Conservation (phyloP, 1,140 invertebrate genomes). For the Aphidius gifuensis region DNA sequence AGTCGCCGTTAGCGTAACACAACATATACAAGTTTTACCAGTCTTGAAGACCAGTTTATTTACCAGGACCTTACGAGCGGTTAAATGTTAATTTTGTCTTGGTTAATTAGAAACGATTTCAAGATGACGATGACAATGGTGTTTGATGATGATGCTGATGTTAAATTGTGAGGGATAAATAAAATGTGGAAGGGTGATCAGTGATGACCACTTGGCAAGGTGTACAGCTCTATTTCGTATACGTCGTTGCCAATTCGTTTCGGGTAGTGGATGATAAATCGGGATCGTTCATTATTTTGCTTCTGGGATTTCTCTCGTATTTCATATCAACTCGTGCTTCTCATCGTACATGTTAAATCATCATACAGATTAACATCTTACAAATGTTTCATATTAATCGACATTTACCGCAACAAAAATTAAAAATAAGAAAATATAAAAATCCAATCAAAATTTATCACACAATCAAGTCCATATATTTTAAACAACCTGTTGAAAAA, state of each 20-base stretch:
- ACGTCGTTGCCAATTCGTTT: constrained; percentile 31
- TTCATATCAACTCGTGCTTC: constrained; percentile 9
- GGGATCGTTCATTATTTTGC: constrained; percentile 31
- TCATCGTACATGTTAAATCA: constrained; percentile 8
- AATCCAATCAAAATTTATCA: too few relatives aligned
- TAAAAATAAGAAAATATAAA: too few relatives aligned
- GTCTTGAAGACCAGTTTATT: constrained; percentile 5
- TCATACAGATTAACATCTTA: constrained; percentile 1
- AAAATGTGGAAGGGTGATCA: constrained; percentile 6
- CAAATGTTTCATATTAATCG: not conserved
- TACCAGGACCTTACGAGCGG: constrained; percentile 18
- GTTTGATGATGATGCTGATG: not conserved
- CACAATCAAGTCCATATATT: too few relatives aligned
- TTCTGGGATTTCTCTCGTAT: constrained; percentile 25
- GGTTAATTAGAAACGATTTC: constrained; percentile 44
- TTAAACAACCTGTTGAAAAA: too few relatives aligned
- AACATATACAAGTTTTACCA: constrained; percentile 10
- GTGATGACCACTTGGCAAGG: constrained; percentile 14
- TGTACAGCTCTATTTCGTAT: constrained; percentile 36
- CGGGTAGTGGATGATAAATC: constrained; percentile 31
- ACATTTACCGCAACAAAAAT: not conserved
- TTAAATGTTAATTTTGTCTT: constrained; percentile 47
- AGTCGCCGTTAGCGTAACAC: constrained; percentile 15
- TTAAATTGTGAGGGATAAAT: too few relatives aligned
- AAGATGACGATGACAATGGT: constrained; percentile 10